Percentiles rank a stretch among this genome's conserved stretches.
Conservation (phyloP, 2,888 invertebrate species). For the Hydrotaea cyrtoneurina region DNA sequence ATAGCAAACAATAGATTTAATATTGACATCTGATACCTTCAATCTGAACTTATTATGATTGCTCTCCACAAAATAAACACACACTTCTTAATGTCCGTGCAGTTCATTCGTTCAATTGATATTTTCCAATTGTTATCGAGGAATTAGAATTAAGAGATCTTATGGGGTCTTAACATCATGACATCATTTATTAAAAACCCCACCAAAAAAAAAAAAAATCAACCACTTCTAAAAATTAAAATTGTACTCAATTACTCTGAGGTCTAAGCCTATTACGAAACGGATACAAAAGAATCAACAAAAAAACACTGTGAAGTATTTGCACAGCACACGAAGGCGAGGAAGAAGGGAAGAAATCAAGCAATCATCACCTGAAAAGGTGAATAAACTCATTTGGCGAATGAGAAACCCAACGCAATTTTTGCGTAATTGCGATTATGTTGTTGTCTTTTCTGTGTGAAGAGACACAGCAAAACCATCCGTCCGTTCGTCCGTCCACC, state of each 20-base stretch:
- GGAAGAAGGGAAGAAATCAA: background rate
- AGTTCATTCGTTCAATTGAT: background rate
- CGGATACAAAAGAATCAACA: background rate
- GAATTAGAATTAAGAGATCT: background rate
- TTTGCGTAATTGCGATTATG: conserved; percentile 1
- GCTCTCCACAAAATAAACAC: background rate
- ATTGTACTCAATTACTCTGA: background rate
- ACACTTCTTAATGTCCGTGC: background rate
- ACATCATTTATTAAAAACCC: background rate
- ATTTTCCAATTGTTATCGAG: background rate
- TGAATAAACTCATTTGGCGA: conserved; percentile 7
- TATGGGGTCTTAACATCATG: background rate
- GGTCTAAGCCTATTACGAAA: background rate
- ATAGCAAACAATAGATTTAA: too few species aligned
- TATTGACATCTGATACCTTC: background rate
- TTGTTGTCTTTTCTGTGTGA: background rate
- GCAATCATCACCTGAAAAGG: conserved; percentile 7
- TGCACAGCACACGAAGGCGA: background rate
- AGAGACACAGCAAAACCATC: background rate
- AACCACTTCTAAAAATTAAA: background rate
- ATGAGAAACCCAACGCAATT: background rate
- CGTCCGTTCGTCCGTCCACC: background rate
- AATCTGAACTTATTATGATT: background rate
- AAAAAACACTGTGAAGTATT: background rate
- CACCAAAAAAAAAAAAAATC: too few species aligned